A percentile compares a stretch with the other conserved stretches of the same genome.
Evolutionary conservation across 2,113 vertebrate genomes (phyloP).

Genomic region (Semicossyphus pulcher): DNA sequence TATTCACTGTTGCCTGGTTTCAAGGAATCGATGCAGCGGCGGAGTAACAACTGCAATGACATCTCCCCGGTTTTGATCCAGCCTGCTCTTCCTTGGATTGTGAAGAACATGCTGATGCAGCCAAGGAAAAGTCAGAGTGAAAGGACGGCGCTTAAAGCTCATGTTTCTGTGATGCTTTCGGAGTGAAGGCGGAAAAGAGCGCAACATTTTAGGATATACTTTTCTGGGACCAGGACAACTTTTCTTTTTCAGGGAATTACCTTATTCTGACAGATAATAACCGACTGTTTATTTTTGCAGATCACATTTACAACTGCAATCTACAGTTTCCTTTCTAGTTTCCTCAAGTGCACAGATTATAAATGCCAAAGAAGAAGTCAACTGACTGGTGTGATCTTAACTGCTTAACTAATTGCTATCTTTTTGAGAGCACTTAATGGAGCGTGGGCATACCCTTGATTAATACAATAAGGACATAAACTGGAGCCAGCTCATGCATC

Average conservation of each 20-base stretch:
- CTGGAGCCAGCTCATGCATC: slow-evolving; percentile 35
- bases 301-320: not conserved
- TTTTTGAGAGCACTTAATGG: slow-evolving; percentile 29
- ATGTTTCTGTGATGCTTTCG: slow-evolving; percentile 1
- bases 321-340: not conserved
- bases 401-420: slow-evolving; percentile 40
- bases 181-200: slow-evolving; percentile 13
- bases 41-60: slow-evolving; percentile 19
- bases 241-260: not conserved
- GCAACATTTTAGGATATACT: not conserved
- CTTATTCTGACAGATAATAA: not conserved
- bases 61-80: slow-evolving; percentile 16
- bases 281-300: not conserved
- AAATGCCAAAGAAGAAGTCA: slow-evolving; percentile 34
- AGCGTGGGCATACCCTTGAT: slow-evolving; percentile 33
- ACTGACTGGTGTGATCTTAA: slow-evolving; percentile 19
- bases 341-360: not conserved
- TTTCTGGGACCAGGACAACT: not conserved
- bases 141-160: slow-evolving; percentile 28
- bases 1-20: slow-evolving; percentile 66
- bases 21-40: slow-evolving; percentile 68
- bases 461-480: slow-evolving; percentile 34
- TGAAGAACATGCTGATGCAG: slow-evolving; percentile 26
- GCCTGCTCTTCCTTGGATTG: slow-evolving; percentile 38
- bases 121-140: slow-evolving; percentile 5